These are phyloP conservation scores for Cylloceria caligata DNA, from an alignment of 2,888 invertebrate species.

Conservation along the genomic window DNA sequence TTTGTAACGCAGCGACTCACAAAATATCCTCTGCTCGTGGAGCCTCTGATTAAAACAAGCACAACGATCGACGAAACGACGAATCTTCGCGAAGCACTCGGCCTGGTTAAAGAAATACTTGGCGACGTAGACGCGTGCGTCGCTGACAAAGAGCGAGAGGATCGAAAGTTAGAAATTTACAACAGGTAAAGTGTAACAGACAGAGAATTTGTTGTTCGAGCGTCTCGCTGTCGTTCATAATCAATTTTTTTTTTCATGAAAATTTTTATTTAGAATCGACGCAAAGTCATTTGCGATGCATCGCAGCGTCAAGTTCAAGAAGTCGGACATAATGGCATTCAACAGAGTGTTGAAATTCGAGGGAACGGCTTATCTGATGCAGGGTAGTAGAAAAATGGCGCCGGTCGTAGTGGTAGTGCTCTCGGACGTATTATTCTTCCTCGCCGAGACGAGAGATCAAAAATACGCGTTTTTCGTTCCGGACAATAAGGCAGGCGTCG, in stretches of 20 bases:
- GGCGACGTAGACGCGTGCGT: slow-evolving; percentile 97
- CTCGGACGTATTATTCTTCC: slow-evolving; percentile 96
- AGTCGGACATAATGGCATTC: slow-evolving; percentile 94
- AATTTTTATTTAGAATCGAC: slow-evolving; percentile 88
- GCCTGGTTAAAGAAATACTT: slow-evolving; percentile 94
- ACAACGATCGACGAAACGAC: slow-evolving; percentile 94
- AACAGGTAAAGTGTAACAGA: slow-evolving; percentile 85
- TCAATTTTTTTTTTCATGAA: neutral
- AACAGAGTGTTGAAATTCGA: slow-evolving; percentile 95
- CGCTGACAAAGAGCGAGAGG: slow-evolving; percentile 95
- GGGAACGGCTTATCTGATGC: slow-evolving; percentile 95
- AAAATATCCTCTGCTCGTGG: slow-evolving; percentile 96
- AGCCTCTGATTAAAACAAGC: slow-evolving; percentile 95
- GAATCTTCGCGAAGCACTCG: slow-evolving; percentile 91
- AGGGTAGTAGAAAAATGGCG: slow-evolving; percentile 96
- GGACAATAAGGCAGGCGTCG: slow-evolving; percentile 98
- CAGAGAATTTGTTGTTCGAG: slow-evolving; percentile 40
- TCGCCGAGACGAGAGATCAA: slow-evolving; percentile 94
- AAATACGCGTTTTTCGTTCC: slow-evolving; percentile 97
- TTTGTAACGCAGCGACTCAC: slow-evolving; percentile 98
- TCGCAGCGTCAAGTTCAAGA: slow-evolving; percentile 95
- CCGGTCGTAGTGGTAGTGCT: slow-evolving; percentile 95
- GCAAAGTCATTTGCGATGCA: slow-evolving; percentile 95
- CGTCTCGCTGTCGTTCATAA: slow-evolving; percentile 14
- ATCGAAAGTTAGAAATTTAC: slow-evolving; percentile 96